A percentile compares a stretch with the other conserved stretches of the same genome.
Conservation (phyloP, 1,140 invertebrate genomes). For the Danaus plexippus region DNA sequence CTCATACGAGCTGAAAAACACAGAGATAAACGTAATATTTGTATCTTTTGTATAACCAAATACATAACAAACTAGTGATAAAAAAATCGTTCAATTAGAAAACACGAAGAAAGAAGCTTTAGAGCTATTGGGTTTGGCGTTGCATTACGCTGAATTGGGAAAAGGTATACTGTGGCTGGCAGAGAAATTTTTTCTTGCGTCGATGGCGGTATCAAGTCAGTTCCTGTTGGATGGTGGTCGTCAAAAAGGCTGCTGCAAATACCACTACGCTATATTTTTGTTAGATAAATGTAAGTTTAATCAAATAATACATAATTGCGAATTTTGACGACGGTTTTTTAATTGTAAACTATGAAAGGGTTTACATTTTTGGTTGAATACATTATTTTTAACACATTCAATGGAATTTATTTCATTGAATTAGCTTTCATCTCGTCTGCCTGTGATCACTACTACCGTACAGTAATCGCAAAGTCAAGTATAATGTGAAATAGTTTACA, state of each 20-base stretch:
- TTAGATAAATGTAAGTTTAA: conserved; percentile 66
- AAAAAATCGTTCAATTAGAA: conserved; percentile 34
- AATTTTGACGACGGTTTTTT: too few species aligned
- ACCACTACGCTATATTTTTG: conserved; percentile 72
- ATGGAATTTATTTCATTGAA: not conserved
- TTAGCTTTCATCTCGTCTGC: too few species aligned
- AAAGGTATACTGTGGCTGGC: conserved; percentile 74
- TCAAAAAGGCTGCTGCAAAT: conserved; percentile 66
- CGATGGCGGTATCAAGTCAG: conserved; percentile 54
- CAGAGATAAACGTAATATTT: conserved; percentile 37
- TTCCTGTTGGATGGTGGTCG: conserved; percentile 59
- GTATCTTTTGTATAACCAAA: not conserved
- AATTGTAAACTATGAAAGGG: too few species aligned
- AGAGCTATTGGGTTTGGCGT: conserved; percentile 57
- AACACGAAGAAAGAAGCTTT: conserved; percentile 55
- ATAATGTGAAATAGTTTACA: too few species aligned
- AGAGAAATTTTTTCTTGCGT: conserved; percentile 68
- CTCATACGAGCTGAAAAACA: conserved; percentile 62
- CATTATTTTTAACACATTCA: too few species aligned
- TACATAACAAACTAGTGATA: not conserved
- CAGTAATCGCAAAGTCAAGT: too few species aligned
- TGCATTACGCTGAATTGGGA: conserved; percentile 62
- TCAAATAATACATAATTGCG: too few species aligned
- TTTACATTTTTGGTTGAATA: too few species aligned
- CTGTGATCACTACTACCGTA: too few species aligned